A percentile compares a stretch with the other conserved stretches of the same genome.
Conservation (phyloP, 2,113 vertebrate species). For the Setophaga coronata region DNA sequence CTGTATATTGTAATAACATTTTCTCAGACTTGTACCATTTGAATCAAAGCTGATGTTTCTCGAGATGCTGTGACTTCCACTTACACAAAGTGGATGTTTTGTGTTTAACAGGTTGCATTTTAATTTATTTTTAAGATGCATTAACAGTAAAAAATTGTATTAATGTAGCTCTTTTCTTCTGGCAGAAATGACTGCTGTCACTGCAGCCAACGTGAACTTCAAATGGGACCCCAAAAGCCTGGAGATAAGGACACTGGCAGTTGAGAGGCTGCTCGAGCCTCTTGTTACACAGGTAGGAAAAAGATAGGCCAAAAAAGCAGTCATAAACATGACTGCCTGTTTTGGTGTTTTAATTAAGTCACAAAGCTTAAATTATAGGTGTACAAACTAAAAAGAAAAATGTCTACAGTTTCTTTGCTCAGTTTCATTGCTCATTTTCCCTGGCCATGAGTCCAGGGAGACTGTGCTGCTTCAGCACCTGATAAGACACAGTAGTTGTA, state of each 20-base stretch:
- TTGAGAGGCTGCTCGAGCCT: slow-evolving; percentile 94
- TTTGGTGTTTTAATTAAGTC: background rate
- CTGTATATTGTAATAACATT: background rate
- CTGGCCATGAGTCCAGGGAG: background rate
- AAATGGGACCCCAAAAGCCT: slow-evolving; percentile 99
- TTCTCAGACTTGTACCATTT: background rate
- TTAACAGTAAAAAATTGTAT: background rate
- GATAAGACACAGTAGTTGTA: background rate
- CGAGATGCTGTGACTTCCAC: background rate
- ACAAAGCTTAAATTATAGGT: background rate
- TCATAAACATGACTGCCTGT: background rate
- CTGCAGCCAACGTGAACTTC: slow-evolving; percentile 93
- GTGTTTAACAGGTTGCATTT: background rate
- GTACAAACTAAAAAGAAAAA: background rate
- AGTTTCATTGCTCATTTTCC: background rate
- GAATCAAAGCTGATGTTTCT: background rate
- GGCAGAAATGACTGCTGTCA: slow-evolving; percentile 89
- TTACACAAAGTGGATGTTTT: background rate
- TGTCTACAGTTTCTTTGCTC: background rate
- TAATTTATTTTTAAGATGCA: background rate
- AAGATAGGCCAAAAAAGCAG: background rate
- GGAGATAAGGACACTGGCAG: slow-evolving; percentile 95
- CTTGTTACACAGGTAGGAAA: slow-evolving; percentile 92
- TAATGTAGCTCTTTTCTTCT: background rate
- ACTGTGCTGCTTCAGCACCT: background rate